phyloP scores from a whole-genome alignment of 2,888 invertebrate genomes.

The Lasioglossum villosulum region DNA sequence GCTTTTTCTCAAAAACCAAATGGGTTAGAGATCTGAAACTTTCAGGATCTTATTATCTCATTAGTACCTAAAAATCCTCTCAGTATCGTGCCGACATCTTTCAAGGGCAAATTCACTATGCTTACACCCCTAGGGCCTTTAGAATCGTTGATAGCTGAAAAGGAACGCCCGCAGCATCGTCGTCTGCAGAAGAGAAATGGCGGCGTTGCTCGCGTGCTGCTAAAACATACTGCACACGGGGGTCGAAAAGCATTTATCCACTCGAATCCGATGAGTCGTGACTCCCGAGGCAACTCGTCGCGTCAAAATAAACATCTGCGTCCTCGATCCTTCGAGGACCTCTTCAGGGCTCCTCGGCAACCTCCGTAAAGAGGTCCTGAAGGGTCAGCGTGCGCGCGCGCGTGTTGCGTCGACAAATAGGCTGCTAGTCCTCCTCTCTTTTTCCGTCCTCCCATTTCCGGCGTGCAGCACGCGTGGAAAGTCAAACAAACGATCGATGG shows the following conservation, averaged over 20 bases:
- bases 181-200: not conserved
- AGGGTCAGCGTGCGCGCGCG: slow-evolving; percentile 75
- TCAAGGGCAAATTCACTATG: too few species aligned
- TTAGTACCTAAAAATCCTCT: too few species aligned
- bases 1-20: too few species aligned
- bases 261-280: slow-evolving; percentile 50
- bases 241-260: slow-evolving; percentile 33
- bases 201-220: not conserved
- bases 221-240: not conserved
- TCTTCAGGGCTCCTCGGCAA: slow-evolving; percentile 49
- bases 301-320: slow-evolving; percentile 80
- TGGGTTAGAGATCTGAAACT: too few species aligned
- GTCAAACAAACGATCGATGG: slow-evolving; percentile 63
- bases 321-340: slow-evolving; percentile 67
- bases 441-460: slow-evolving; percentile 63
- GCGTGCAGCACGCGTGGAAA: slow-evolving; percentile 54
- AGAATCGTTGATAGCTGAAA: not conserved
- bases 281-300: slow-evolving; percentile 50
- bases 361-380: slow-evolving; percentile 63
- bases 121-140: too few species aligned
- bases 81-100: too few species aligned
- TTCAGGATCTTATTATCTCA: too few species aligned
- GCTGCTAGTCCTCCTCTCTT: slow-evolving; percentile 32
- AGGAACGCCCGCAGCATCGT: not conserved
- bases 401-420: slow-evolving; percentile 60